phyloP scores from a whole-genome alignment of 2,797 vertebrate genomes.

The Neomorphus geoffroyi region DNA sequence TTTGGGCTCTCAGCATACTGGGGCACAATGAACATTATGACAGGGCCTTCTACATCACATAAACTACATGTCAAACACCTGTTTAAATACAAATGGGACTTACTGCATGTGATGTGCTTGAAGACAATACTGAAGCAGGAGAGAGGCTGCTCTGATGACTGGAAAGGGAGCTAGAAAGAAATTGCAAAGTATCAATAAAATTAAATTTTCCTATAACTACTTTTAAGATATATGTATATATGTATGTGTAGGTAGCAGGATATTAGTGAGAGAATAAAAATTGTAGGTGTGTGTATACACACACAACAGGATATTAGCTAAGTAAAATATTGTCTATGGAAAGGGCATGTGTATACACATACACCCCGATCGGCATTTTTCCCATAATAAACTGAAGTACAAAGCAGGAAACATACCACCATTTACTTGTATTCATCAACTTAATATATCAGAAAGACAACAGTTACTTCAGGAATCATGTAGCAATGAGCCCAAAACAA shows the following conservation, averaged over 20 bases:
- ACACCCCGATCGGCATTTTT: neutral
- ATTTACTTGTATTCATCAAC: neutral
- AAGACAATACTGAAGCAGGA: conserved; percentile 83
- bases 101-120: conserved; percentile 85
- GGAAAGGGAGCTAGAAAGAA: conserved; percentile 68
- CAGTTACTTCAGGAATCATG: neutral
- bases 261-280: neutral
- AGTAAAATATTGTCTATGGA: neutral
- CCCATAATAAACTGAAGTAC: neutral
- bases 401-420: neutral
- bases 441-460: neutral
- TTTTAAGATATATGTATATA: neutral
- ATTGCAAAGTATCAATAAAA: neutral
- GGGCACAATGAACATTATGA: neutral
- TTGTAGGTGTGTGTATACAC: neutral
- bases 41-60: neutral
- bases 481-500: neutral
- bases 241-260: neutral
- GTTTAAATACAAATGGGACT: conserved; percentile 64
- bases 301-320: neutral
- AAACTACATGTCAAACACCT: neutral
- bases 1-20: neutral
- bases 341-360: neutral
- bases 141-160: conserved; percentile 88
- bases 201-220: neutral